Evolutionary conservation across 2,888 invertebrate genomes (phyloP).

Genomic region (Nephrotoma flavescens): DNA sequence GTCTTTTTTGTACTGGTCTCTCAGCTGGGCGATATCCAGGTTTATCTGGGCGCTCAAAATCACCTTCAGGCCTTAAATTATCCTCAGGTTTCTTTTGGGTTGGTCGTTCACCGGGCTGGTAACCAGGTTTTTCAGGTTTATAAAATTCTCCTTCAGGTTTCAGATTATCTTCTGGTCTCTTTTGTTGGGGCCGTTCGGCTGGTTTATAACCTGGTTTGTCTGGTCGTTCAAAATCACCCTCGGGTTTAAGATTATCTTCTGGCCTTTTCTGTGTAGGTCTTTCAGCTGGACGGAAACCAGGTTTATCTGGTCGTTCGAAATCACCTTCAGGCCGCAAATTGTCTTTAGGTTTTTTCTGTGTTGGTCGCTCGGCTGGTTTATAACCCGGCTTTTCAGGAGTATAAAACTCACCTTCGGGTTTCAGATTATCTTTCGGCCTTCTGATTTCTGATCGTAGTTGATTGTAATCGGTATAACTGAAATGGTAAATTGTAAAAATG

Average conservation of each 20-base stretch:
- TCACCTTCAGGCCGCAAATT: conserved; percentile 38
- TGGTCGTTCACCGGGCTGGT: conserved; percentile 35
- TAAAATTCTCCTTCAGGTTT: conserved; percentile 36
- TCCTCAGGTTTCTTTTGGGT: conserved; percentile 25
- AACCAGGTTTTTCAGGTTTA: conserved; percentile 19
- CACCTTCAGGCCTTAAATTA: conserved; percentile 11
- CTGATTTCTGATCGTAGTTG: neutral
- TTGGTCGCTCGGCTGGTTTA: conserved; percentile 33
- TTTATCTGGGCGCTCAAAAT: conserved; percentile 9
- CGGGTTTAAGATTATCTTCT: conserved; percentile 32
- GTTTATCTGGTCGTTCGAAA: conserved; percentile 22
- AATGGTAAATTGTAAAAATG: neutral
- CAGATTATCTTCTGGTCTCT: conserved; percentile 38
- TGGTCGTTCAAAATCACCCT: conserved; percentile 34
- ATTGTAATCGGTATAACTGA: neutral
- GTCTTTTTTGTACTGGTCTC: conserved; percentile 21
- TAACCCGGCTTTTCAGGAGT: conserved; percentile 16
- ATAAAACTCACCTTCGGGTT: conserved; percentile 18
- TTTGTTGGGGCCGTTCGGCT: conserved; percentile 26
- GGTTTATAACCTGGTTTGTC: conserved; percentile 21
- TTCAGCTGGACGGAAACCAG: conserved; percentile 28
- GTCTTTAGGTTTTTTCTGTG: conserved; percentile 32
- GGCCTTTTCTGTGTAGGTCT: conserved; percentile 34
- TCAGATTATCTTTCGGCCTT: conserved; percentile 33
- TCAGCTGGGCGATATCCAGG: conserved; percentile 17